Evolutionary conservation across 2,888 invertebrate genomes (phyloP).

Genomic region (Lasioglossum figueresi): DNA sequence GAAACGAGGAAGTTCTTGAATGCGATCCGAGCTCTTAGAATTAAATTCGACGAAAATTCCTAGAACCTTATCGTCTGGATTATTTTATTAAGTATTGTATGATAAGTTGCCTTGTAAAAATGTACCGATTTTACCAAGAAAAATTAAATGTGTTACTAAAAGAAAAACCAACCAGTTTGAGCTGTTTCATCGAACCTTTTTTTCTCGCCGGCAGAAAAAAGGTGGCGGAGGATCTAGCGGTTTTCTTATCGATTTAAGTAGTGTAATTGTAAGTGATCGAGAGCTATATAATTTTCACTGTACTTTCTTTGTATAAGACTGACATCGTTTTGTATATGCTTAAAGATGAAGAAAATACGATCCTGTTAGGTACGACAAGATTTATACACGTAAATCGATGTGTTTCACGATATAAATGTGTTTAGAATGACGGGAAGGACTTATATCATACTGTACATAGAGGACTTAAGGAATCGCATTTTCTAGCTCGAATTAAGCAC

Average conservation of each 20-base stretch:
- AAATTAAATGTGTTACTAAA: constrained; percentile 80
- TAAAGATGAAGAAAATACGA: constrained; percentile 55
- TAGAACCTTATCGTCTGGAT: constrained; percentile 70
- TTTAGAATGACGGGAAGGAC: constrained; percentile 63
- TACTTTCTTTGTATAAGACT: constrained; percentile 74
- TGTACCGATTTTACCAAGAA: constrained; percentile 80
- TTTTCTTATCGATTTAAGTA: constrained; percentile 54
- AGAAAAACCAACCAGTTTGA: constrained; percentile 67
- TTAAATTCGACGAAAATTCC: constrained; percentile 51
- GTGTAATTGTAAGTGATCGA: constrained; percentile 69
- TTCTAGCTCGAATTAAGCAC: constrained; percentile 70
- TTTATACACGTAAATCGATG: constrained; percentile 71
- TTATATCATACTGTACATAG: constrained; percentile 74
- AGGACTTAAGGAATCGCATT: constrained; percentile 68
- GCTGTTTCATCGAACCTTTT: constrained; percentile 66
- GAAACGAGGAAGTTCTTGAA: constrained; percentile 58
- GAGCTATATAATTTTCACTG: constrained; percentile 70
- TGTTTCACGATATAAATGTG: constrained; percentile 65
- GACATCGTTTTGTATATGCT: constrained; percentile 72
- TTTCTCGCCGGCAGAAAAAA: constrained; percentile 45
- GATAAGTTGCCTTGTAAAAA: constrained; percentile 81
- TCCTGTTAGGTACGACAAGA: constrained; percentile 67
- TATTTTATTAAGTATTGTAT: constrained; percentile 76
- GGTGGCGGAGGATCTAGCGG: constrained; percentile 50
- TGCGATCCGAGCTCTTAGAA: constrained; percentile 58